Conservation (phyloP, 2,888 invertebrate genomes). For the Dryobotodes eremita region DNA sequence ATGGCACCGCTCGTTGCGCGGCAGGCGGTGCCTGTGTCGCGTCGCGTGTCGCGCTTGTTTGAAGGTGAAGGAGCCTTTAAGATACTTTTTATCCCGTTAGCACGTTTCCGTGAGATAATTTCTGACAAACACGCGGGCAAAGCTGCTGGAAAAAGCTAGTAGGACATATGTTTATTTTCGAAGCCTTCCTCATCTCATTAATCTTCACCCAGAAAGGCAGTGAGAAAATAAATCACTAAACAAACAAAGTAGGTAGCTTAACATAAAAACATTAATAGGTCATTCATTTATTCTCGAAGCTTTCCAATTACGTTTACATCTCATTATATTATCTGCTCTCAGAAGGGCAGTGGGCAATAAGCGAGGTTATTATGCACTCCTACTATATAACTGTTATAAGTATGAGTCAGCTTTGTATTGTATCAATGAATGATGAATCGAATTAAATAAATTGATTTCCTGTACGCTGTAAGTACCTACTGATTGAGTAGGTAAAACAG, state of each 20-base stretch:
- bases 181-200: neutral
- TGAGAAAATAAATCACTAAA: neutral
- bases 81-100: neutral
- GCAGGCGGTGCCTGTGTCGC: no score
- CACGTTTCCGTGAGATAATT: neutral
- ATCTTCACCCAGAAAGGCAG: neutral
- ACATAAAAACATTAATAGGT: slow-evolving; percentile 27
- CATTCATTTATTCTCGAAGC: slow-evolving; percentile 32
- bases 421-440: slow-evolving; percentile 41
- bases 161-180: neutral
- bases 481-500: slow-evolving; percentile 14
- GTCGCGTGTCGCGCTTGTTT: no score
- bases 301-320: slow-evolving; percentile 24
- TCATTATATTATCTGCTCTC: slow-evolving; percentile 44
- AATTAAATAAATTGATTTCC: slow-evolving; percentile 42
- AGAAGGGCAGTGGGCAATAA: slow-evolving; percentile 52
- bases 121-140: neutral
- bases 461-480: neutral
- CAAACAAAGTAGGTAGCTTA: neutral
- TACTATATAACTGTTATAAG: slow-evolving; percentile 36
- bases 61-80: no score
- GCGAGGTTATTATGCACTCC: slow-evolving; percentile 35
- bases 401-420: slow-evolving; percentile 44
- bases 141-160: neutral
- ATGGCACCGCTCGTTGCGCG: no score